Conservation (phyloP, 1,140 invertebrate genomes). For the Drosophila novamexicana region DNA sequence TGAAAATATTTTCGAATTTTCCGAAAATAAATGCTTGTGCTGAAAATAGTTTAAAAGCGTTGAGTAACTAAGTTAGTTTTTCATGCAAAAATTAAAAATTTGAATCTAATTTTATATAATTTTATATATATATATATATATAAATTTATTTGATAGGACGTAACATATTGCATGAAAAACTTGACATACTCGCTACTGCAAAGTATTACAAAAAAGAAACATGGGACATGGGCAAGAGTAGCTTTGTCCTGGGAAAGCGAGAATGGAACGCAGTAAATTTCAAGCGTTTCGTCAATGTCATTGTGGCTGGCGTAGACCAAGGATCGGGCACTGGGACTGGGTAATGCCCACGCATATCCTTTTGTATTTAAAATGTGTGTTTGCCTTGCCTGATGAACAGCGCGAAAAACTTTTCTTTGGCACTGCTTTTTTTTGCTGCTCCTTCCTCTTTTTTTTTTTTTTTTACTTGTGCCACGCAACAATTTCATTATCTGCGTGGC, state of each 20-base stretch:
- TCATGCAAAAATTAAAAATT: too few relatives aligned
- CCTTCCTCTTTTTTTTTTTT: constrained; percentile 9
- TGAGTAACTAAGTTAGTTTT: too few relatives aligned
- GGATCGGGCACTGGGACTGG: constrained; percentile 34
- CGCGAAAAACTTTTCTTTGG: constrained; percentile 63
- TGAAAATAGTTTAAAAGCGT: too few relatives aligned
- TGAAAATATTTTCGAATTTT: too few relatives aligned
- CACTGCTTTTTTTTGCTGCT: constrained; percentile 22
- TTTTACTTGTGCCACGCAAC: constrained; percentile 49
- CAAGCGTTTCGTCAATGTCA: constrained; percentile 80
- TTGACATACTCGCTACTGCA: background rate
- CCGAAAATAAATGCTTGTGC: too few relatives aligned
- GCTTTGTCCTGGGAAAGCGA: background rate
- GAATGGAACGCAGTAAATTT: constrained; percentile 69
- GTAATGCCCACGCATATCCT: constrained; percentile 74
- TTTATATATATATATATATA: too few relatives aligned
- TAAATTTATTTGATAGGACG: too few relatives aligned
- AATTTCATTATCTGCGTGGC: constrained; percentile 75
- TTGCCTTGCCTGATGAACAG: constrained; percentile 73
- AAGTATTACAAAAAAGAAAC: constrained; percentile 16
- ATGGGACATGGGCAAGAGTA: background rate
- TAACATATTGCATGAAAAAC: background rate
- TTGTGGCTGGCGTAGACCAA: constrained; percentile 40
- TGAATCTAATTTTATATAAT: too few relatives aligned
- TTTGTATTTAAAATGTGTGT: constrained; percentile 82